Conservation (phyloP, 30 jellyfish, hydroid and myxozoan species). For the Phacellophora camtschatica region DNA sequence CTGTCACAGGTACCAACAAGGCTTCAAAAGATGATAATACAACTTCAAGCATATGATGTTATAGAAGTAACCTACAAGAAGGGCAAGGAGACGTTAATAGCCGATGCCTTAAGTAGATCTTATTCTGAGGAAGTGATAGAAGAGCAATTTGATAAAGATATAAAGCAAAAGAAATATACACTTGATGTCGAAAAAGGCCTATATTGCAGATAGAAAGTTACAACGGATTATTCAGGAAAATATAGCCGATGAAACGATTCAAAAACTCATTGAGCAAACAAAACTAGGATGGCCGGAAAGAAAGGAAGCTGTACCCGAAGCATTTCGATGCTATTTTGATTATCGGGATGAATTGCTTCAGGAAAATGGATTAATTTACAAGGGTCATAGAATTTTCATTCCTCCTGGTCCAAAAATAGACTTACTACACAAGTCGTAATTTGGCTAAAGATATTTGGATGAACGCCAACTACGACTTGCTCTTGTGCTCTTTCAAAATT, state of each 20-base stretch:
- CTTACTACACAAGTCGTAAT: slow-evolving; percentile 5
- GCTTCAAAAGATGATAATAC: slow-evolving; percentile 34
- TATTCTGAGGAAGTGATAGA: slow-evolving; percentile 12
- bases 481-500: too few relatives aligned
- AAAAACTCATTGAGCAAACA: not conserved
- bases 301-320: not conserved
- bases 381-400: not conserved
- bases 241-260: not conserved
- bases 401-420: not conserved
- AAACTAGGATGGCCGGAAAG: not conserved
- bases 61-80: not conserved
- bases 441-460: too few relatives aligned
- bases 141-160: slow-evolving; percentile 27
- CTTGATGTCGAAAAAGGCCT: slow-evolving; percentile 12
- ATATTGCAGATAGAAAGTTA: not conserved
- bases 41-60: slow-evolving; percentile 24
- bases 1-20: slow-evolving; percentile 8
- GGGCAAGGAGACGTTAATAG: slow-evolving; percentile 12
- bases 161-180: slow-evolving; percentile 21
- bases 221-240: not conserved
- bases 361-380: not conserved
- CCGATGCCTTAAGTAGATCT: slow-evolving; percentile 37
- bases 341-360: not conserved
- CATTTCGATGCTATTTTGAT: slow-evolving; percentile 1
- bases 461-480: too few relatives aligned